Percentiles rank a stretch among this genome's conserved stretches.
Evolutionary conservation across 2,888 invertebrate species (phyloP).

Genomic region (Pardosa pseudoannulata): DNA sequence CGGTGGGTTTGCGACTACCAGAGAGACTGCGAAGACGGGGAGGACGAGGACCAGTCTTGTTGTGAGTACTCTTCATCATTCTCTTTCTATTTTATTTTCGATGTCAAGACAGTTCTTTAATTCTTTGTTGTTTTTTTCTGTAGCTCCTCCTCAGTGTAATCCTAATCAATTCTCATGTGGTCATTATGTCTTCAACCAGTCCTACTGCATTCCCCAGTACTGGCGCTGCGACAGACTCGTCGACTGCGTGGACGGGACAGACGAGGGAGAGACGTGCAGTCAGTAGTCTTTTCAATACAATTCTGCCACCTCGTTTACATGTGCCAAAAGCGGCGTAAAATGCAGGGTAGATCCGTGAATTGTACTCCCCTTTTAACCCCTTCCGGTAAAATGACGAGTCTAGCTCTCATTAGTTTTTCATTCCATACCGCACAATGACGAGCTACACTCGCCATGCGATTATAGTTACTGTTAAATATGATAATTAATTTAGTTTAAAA

Average conservation of each 20-base stretch:
- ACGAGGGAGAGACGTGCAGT: conserved; percentile 94
- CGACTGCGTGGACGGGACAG: conserved; percentile 96
- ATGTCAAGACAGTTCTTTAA: too few relatives aligned
- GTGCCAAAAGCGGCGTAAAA: too few relatives aligned
- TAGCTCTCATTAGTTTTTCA: too few relatives aligned
- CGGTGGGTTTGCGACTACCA: conserved; percentile 95
- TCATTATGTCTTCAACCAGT: conserved; percentile 87
- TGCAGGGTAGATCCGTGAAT: too few relatives aligned
- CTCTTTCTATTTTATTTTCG: conserved; percentile 65
- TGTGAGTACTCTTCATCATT: conserved; percentile 85
- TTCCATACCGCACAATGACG: too few relatives aligned
- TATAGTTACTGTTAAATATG: too few relatives aligned
- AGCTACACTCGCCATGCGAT: too few relatives aligned
- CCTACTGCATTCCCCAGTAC: conserved; percentile 95
- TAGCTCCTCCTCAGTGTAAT: conserved; percentile 97
- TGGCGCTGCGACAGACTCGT: conserved; percentile 95
- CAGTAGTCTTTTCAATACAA: too few relatives aligned
- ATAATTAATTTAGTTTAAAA: too few relatives aligned
- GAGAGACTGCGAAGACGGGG: conserved; percentile 93
- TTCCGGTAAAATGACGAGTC: too few relatives aligned
- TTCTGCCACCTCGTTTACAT: too few relatives aligned
- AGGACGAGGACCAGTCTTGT: conserved; percentile 91
- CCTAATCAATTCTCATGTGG: conserved; percentile 90
- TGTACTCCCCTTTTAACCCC: too few relatives aligned
- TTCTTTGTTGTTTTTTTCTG: not conserved